Conservation (phyloP, 2,888 invertebrate genomes). For the Sphinx pinastri region DNA sequence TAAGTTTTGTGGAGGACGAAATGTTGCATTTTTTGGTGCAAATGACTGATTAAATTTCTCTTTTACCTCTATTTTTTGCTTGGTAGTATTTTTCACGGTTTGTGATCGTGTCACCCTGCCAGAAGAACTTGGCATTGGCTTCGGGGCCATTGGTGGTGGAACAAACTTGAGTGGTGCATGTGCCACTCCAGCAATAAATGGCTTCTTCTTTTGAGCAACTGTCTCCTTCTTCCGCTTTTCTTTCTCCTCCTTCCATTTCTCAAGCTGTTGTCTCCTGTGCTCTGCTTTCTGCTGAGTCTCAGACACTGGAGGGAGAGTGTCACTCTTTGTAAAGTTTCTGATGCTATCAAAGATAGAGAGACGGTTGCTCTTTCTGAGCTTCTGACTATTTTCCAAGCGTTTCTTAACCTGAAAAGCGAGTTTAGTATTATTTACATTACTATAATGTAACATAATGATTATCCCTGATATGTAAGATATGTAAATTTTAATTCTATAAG, state of each 20-base stretch:
- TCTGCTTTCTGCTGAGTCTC: constrained; percentile 53
- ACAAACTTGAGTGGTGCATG: constrained; percentile 58
- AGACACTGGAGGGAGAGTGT: constrained; percentile 49
- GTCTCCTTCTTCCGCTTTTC: constrained; percentile 65
- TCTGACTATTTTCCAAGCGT: constrained; percentile 58
- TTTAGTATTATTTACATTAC: not conserved
- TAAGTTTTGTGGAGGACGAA: constrained; percentile 72
- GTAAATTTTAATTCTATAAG: not conserved
- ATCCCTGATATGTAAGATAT: constrained; percentile 16
- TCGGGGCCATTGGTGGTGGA: constrained; percentile 58
- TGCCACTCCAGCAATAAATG: constrained; percentile 65
- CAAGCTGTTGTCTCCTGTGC: constrained; percentile 62
- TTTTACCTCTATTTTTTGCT: constrained; percentile 35
- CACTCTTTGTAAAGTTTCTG: constrained; percentile 54
- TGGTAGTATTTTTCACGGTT: constrained; percentile 40
- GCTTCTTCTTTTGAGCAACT: constrained; percentile 65
- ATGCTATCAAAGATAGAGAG: constrained; percentile 62
- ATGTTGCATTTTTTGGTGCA: constrained; percentile 81
- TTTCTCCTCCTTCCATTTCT: constrained; percentile 75
- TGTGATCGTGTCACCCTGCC: constrained; percentile 72
- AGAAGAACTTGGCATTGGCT: constrained; percentile 58
- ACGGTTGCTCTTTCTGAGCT: constrained; percentile 60
- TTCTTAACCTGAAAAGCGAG: constrained; percentile 60
- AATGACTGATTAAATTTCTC: constrained; percentile 59
- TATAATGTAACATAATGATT: not conserved